phyloP scores from a whole-genome alignment of 2,888 invertebrate species.

The Zelleria hepariella region DNA sequence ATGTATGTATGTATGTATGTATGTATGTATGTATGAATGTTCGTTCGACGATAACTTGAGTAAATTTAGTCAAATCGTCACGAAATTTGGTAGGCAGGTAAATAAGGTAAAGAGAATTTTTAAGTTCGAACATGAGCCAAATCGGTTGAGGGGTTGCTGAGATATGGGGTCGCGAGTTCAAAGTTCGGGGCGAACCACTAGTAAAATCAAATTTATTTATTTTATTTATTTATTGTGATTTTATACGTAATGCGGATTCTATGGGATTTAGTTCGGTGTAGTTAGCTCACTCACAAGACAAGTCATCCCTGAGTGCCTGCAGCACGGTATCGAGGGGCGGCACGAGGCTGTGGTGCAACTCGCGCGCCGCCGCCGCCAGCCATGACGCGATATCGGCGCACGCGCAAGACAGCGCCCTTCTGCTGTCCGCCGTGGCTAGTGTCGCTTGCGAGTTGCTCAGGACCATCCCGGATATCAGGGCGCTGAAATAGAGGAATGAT shows the following conservation, averaged over 20 bases:
- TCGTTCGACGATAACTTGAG: too few relatives aligned
- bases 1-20: background rate
- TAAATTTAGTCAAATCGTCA: too few relatives aligned
- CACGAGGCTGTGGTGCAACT: conserved; percentile 50
- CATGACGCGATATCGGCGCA: conserved; percentile 54
- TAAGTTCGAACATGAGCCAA: too few relatives aligned
- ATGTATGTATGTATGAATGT: background rate
- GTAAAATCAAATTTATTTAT: background rate
- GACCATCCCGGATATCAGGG: conserved; percentile 53
- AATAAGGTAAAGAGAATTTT: too few relatives aligned
- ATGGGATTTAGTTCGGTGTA: too few relatives aligned
- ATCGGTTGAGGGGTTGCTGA: too few relatives aligned
- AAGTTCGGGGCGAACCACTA: background rate
- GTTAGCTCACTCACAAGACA: conserved; percentile 49
- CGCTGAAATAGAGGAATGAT: conserved; percentile 26
- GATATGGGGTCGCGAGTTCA: too few relatives aligned
- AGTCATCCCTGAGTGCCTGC: conserved; percentile 53
- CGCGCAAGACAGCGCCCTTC: conserved; percentile 47
- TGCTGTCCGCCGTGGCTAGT: conserved; percentile 34
- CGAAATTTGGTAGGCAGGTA: too few relatives aligned
- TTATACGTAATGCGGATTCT: too few relatives aligned
- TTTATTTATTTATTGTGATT: background rate
- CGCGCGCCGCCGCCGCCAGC: conserved; percentile 50
- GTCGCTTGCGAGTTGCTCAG: conserved; percentile 58
- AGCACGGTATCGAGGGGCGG: conserved; percentile 54